Evolutionary conservation across 2,113 vertebrate species (phyloP).

Genomic region (Morone chrysops): DNA sequence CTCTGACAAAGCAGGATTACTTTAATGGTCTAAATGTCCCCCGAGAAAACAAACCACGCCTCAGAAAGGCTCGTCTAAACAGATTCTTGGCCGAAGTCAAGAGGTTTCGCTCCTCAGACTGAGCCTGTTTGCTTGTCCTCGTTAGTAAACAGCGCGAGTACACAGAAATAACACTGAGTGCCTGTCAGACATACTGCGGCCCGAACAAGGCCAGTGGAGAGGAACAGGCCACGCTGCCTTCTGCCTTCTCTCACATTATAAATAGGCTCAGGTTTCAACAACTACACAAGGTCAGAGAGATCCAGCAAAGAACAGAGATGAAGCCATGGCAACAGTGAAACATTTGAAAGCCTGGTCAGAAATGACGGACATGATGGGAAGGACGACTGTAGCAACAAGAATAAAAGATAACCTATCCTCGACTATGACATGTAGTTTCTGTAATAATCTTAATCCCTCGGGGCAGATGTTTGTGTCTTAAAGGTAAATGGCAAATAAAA

Average conservation of each 20-base stretch:
- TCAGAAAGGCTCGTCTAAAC: not conserved
- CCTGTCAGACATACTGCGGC: not conserved
- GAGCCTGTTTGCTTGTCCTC: not conserved
- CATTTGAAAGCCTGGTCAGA: not conserved
- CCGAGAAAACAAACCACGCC: not conserved
- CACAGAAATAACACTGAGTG: conserved; percentile 30
- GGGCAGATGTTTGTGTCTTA: not conserved
- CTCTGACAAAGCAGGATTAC: not conserved
- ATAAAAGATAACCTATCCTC: not conserved
- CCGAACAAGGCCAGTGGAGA: conserved; percentile 7
- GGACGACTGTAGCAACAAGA: no score
- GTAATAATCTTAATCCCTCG: not conserved
- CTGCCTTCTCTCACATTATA: conserved; percentile 35
- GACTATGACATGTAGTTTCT: not conserved
- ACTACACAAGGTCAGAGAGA: not conserved
- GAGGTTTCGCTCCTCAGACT: not conserved
- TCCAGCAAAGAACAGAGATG: conserved; percentile 57
- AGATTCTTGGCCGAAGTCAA: not conserved
- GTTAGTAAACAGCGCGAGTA: conserved; percentile 20
- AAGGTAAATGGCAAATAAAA: not conserved
- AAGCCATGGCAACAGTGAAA: not conserved
- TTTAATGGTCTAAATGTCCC: not conserved
- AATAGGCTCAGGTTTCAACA: conserved; percentile 59
- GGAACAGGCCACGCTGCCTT: not conserved
- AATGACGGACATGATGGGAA: not conserved